phyloP scores from a whole-genome alignment of 1,140 invertebrate species.

The Drosophila jambulina region DNA sequence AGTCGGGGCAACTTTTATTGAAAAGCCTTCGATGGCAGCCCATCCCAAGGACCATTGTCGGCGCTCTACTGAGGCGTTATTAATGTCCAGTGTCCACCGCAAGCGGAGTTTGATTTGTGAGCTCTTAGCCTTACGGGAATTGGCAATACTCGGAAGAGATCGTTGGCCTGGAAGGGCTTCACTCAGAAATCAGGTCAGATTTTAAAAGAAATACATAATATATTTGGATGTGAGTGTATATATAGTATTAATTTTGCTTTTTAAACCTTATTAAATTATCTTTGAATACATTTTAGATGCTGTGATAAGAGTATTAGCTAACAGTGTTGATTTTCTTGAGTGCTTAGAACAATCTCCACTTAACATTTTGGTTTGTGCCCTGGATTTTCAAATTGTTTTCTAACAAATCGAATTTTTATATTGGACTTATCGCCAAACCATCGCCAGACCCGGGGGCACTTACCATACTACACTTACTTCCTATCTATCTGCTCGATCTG shows the following conservation, averaged over 20 bases:
- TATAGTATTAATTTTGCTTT: neutral
- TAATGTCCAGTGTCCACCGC: slow-evolving; percentile 59
- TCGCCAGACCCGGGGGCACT: slow-evolving; percentile 37
- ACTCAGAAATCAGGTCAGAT: slow-evolving; percentile 1
- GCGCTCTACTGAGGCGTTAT: slow-evolving; percentile 69
- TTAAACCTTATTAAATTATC: neutral
- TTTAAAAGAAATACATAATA: neutral
- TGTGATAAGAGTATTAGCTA: neutral
- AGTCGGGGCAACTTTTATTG: slow-evolving; percentile 68
- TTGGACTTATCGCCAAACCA: slow-evolving; percentile 46
- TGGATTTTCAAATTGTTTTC: slow-evolving; percentile 59
- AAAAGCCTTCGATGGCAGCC: slow-evolving; percentile 50
- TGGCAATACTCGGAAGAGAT: slow-evolving; percentile 24
- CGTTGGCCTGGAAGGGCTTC: neutral
- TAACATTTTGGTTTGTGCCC: slow-evolving; percentile 32
- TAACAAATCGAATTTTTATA: slow-evolving; percentile 29
- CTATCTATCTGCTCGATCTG: slow-evolving; percentile 51
- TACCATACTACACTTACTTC: slow-evolving; percentile 24
- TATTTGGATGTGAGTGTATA: rapidly evolving
- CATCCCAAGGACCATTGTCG: slow-evolving; percentile 45
- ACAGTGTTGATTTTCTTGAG: slow-evolving; percentile 2
- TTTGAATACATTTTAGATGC: neutral
- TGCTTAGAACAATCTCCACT: slow-evolving; percentile 16
- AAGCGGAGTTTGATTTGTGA: slow-evolving; percentile 47
- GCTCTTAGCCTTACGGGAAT: slow-evolving; percentile 1